phyloP scores from a whole-genome alignment of 2,113 vertebrate species.

The Tympanuchus pallidicinctus region DNA sequence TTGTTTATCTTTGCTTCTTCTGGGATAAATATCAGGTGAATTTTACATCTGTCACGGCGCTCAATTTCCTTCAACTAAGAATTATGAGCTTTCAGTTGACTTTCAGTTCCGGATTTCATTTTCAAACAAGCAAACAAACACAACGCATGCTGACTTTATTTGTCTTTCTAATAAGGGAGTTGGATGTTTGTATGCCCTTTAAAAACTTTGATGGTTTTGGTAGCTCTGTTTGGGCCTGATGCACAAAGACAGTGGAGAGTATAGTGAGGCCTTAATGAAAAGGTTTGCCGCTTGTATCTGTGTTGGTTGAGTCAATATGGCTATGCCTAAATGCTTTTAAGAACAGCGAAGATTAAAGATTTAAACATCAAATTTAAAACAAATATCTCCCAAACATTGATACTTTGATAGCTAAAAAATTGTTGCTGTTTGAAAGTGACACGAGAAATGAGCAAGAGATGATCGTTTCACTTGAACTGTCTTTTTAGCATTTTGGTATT shows the following conservation, averaged over 20 bases:
- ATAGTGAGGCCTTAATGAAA: background rate
- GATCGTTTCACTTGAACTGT: background rate
- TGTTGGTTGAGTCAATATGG: background rate
- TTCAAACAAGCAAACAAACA: background rate
- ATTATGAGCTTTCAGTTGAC: background rate
- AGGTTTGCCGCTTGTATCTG: background rate
- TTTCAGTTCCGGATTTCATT: background rate
- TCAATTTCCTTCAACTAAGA: background rate
- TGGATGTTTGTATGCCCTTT: background rate
- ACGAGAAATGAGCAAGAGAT: background rate
- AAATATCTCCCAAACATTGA: background rate
- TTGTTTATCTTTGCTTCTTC: background rate
- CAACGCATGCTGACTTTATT: background rate
- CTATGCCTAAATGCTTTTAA: background rate
- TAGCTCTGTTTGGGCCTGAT: background rate
- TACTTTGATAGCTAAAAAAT: background rate
- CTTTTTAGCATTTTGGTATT: background rate
- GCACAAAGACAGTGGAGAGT: background rate
- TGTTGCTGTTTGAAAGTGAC: background rate
- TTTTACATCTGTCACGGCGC: background rate
- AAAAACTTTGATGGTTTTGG: background rate
- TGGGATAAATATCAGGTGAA: background rate
- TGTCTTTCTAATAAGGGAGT: background rate
- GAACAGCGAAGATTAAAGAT: background rate
- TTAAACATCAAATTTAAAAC: background rate